Evolutionary conservation across 2,797 vertebrate genomes (phyloP).

Genomic region (Enteromius mattozi): DNA sequence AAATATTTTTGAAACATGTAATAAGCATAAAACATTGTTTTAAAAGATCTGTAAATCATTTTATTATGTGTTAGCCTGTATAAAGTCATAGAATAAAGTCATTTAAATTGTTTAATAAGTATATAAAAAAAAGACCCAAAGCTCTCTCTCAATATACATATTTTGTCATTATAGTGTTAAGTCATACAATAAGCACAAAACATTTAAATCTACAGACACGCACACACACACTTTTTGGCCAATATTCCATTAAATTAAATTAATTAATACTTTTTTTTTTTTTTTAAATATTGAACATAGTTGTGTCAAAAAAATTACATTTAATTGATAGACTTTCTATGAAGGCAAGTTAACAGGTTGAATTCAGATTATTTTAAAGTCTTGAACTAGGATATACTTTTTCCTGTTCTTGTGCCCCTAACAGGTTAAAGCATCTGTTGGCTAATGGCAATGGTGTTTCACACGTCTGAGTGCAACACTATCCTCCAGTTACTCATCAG

Average conservation of each 20-base stretch:
- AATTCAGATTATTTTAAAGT: neutral
- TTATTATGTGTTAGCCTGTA: no score
- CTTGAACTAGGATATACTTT: conserved; percentile 19
- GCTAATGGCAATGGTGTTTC: conserved; percentile 70
- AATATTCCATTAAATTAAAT: neutral
- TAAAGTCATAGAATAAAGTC: neutral
- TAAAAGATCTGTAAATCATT: no score
- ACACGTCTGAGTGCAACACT: conserved; percentile 72
- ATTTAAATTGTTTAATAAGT: neutral
- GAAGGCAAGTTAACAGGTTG: neutral
- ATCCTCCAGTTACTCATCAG: conserved; percentile 69
- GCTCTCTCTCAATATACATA: neutral
- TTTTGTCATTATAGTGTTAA: neutral
- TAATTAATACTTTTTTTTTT: neutral
- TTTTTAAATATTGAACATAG: neutral
- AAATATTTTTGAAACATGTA: no score
- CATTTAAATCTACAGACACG: neutral
- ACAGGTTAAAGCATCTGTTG: conserved; percentile 67
- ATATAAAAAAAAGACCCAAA: neutral
- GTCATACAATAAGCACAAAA: neutral
- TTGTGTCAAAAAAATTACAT: neutral
- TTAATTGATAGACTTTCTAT: neutral
- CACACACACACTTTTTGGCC: neutral
- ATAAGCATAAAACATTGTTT: no score
- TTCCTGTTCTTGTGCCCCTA: conserved; percentile 39